Conservation (phyloP, 2,113 vertebrate species). For the Seriola rivoliana region DNA sequence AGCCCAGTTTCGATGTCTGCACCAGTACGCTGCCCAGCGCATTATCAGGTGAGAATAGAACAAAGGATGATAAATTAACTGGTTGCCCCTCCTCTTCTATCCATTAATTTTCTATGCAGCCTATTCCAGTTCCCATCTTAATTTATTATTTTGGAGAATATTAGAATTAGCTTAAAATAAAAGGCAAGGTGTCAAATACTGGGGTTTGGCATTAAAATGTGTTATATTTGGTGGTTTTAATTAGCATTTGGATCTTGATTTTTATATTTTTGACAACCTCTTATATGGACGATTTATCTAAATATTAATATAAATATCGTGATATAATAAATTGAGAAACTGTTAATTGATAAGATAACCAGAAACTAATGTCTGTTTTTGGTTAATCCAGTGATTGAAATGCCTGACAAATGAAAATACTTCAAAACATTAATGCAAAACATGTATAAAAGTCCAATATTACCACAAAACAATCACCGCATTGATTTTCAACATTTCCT, state of each 20-base stretch:
- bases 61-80: background rate
- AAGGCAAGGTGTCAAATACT: background rate
- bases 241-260: background rate
- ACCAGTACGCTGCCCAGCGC: conserved; percentile 98
- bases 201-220: background rate
- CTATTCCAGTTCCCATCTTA: background rate
- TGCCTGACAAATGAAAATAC: background rate
- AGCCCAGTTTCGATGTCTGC: conserved; percentile 95
- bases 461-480: background rate
- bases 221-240: background rate
- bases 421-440: background rate
- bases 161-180: background rate
- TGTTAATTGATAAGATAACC: background rate
- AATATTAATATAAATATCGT: background rate
- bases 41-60: conserved; percentile 93
- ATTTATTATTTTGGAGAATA: background rate
- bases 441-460: background rate
- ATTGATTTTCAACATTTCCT: background rate
- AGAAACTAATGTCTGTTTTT: background rate
- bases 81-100: background rate
- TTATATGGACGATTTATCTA: background rate
- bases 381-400: background rate
- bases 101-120: background rate
- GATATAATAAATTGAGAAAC: background rate
- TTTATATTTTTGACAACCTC: background rate